Base-by-base conservation (phyloP, 2,888 invertebrate species). In the Stegophylla sp. region DNA sequence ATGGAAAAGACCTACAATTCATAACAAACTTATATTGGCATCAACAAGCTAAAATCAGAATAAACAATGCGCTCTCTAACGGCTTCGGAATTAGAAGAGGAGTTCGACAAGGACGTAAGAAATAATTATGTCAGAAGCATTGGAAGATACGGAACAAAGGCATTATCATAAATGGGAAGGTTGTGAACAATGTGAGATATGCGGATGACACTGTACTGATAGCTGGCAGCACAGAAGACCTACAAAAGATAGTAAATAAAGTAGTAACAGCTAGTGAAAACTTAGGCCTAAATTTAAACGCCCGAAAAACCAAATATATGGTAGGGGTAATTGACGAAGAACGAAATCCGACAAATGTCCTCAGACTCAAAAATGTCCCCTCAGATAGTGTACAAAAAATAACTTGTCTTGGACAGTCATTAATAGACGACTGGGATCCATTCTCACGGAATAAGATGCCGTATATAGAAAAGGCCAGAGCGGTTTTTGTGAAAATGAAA, bases 401-500 rank as follows among this genome's bases (percentile, higher is more conserved):
- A 17, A 64, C 64, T 64, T 64, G 41, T 64, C 64, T 41, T 64
- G 64, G 64, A 64, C 64, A 64, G 17, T 64, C 41, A 64, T 64
- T 64, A 26, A 64, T 41, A 64, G 64, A 64, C 41, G 41, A 64
- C 64, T 64, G 64, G 41, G 64, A 64, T 64, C n/a, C 64, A 64
- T 64, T 64, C 41, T 20, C 41, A 64, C 41, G 41, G 41, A 73
- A 59, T 73, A 53, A 51, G 20, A 53, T 53, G 20, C 15, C 69
- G 79, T 41, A 67, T 41, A 67, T 79, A 59, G 79, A 79, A 56
- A 74, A 79, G 71, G 79, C 79, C 45, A 69, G 69, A 56, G 48
- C 59, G 23, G 71, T 69, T 59, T 81, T 81, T 59, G 28, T 81
- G 43, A 71, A 56, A 56, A 79, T 71, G 76, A 26, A 23, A 72